Evolutionary conservation across 2,113 vertebrate genomes (phyloP), one percentile per base, ranked within the genome.

Genomic region (Leptocoma aspasia): DNA sequence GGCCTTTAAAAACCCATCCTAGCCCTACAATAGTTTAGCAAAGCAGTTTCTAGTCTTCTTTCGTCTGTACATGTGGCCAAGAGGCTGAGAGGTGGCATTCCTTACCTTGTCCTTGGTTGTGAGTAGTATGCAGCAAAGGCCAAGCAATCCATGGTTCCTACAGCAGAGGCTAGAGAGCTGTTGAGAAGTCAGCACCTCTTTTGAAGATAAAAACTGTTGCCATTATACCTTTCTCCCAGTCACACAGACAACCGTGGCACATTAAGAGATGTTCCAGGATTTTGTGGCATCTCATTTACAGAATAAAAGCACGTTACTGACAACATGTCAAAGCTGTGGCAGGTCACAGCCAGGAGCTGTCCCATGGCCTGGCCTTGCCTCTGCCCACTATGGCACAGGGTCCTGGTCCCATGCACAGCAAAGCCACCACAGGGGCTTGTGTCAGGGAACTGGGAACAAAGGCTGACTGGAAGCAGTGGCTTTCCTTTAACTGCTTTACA

Each of bases 281-380:
- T 52, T 37, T 31, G 70, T 56, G 49, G 42, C 35, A 49, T 52
- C 37, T 64, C 41, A 68, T 30, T 54, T 30, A 39, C 23, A 30
- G 35, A 53, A 20, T 13, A 33, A 77, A 71, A 78, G 35, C 15
- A 1, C 11, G 8, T 52, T 57, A 21, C 31, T 69, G 61, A 39
- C 35, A 44, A 10, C 9, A 24, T n/a, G n/a, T 28, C 0, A 4
- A 47, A 65, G 89, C 44, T 60, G 57, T 9, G 65, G 84, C 59
- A 91, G 64, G 61, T 61, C 7, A 19, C 21, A 68, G 69, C 9
- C 52, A 63, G 49, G 63, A 82, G 57, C 52, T 50, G 2, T 7
- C 0, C 1, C 6, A 6, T 2, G 42, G 21, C 18, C 2, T 2
- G 2, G 11, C 56, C 52, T 42, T 45, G 57, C 31, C 20, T 57